Evolutionary conservation across 2,888 invertebrate genomes (phyloP).

Genomic region (Physocephala rufipes): DNA sequence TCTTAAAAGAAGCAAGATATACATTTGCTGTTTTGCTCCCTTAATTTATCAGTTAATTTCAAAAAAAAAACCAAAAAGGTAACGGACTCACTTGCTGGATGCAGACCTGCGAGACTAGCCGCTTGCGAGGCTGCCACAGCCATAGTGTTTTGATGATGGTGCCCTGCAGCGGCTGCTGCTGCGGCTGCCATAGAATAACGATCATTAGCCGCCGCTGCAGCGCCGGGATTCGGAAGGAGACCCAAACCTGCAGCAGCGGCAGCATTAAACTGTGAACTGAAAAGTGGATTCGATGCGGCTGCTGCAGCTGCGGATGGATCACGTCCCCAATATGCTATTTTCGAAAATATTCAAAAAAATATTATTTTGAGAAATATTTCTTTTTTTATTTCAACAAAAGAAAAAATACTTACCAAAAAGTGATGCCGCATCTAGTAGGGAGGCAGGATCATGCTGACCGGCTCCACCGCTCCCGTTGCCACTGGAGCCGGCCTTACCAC

Average conservation of each 20-base stretch:
- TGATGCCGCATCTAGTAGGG: slow-evolving; percentile 82
- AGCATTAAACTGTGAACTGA: slow-evolving; percentile 65
- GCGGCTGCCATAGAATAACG: slow-evolving; percentile 64
- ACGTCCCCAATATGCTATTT: slow-evolving; percentile 83
- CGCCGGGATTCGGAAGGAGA: slow-evolving; percentile 65
- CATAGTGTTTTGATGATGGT: slow-evolving; percentile 76
- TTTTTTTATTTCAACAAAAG: background rate
- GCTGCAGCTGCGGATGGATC: slow-evolving; percentile 67
- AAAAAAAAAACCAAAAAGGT: slow-evolving; percentile 2
- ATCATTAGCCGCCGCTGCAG: slow-evolving; percentile 65
- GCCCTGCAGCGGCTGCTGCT: slow-evolving; percentile 65
- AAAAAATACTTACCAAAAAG: slow-evolving; percentile 70
- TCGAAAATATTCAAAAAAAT: slow-evolving; percentile 46
- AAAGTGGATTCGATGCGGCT: slow-evolving; percentile 65
- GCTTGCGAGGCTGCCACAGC: slow-evolving; percentile 88
- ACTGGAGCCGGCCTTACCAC: slow-evolving; percentile 66
- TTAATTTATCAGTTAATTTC: background rate
- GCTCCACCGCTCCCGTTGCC: slow-evolving; percentile 56
- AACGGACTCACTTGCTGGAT: slow-evolving; percentile 73
- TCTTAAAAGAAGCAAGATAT: slow-evolving; percentile 41
- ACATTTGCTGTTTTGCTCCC: slow-evolving; percentile 55
- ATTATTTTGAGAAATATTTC: background rate
- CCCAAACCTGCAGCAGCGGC: slow-evolving; percentile 64
- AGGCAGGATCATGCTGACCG: slow-evolving; percentile 70
- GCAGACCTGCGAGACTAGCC: slow-evolving; percentile 78